Base-by-base conservation (phyloP, 2,113 vertebrate genomes). In the Holacanthus passer region DNA sequence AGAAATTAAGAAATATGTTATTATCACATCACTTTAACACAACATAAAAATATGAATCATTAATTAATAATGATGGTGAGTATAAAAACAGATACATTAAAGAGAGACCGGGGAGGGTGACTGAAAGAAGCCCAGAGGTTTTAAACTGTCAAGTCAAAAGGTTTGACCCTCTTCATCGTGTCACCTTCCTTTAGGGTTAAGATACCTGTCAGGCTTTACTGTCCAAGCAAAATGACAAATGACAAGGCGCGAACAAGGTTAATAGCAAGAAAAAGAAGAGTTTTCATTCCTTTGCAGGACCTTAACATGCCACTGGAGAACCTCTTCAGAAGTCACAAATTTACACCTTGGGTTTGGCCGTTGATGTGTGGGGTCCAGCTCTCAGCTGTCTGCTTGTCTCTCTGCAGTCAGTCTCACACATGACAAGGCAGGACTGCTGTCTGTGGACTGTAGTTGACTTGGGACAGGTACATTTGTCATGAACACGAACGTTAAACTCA, bases 311-410 rank as follows among this genome's bases (percentile, higher is more conserved):
- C 50, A 59, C 75, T 71, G 74, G 83, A 82, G 84, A 68, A 53
- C 31, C 70, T 75, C 52, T 68, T 82, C n/a, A 5, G 73, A 39
- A 65, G 70, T 45, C 65, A 59, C 29, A 37, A 65, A 82, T 86
- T 86, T 37, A 74, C 84, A 71, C 79, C 58, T 72, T 14, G 0
- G 27, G 53, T 7, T 47, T 29, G 20, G 43, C 59, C 43, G 22
- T 67, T 35, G 3, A 39, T 39, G 67, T 70, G 56, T 16, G 39
- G 24, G 43, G 58, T 50, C 20, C 62, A 24, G 43, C 14, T 63
- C 68, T 82, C 84, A 69, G 79, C 74, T 82, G 72, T 76, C 66
- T 48, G 24, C 58, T 50, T 16, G 73, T 43, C 59, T 82, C 58
- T 43, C 69, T 32, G 62, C 55, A 73, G 29, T 17, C 37, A 52